Base-by-base conservation (phyloP, 2,888 invertebrate species). In the Nephrotoma appendiculata region DNA sequence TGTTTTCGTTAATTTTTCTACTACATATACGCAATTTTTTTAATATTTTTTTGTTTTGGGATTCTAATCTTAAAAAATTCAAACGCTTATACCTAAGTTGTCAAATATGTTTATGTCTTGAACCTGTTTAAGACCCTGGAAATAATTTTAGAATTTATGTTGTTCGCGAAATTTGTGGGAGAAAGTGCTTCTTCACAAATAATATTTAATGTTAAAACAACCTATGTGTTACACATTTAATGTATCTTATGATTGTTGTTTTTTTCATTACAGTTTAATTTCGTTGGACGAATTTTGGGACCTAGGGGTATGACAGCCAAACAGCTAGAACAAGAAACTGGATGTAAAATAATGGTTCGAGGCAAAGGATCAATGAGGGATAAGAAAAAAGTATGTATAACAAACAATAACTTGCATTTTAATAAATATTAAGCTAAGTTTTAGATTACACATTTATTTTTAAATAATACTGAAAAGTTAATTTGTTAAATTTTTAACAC, bases 331-430 rank as follows among this genome's bases (percentile, higher is more conserved):
- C 98, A 99, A 93, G 99, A 99, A 94, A 99, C 99, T 90, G 99
- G 99, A 89, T 99, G 99, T 93, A 99, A 99, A 95, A 99, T 99
- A 91, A 99, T 99, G 99, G 99, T 99, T 90, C 95, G 99, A 93
- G 99, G 99, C 92, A 98, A 98, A 93, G 99, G 99, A 88, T 99
- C 99, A 88, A 99, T 99, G 99, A 94, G 99, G 92, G 99, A 99
- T 92, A 99, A 99, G 94, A 98, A 98, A 93, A 99, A 99, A 97
- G 99, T 99, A 94, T 93, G 93, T 91, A 83, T 5, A 57, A n/a
- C n/a, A n/a, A n/a, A n/a, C n/a, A n/a, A n/a, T n/a, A n/a, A n/a
- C n/a, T n/a, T n/a, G n/a, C n/a, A n/a, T n/a, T n/a, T 71, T 71
- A 19, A 31, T 71, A 71, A 71, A 71, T 71, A 71, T 71, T 71